These are phyloP conservation scores for Pogona vitticeps DNA, from an alignment of 2,113 vertebrate species.

Conservation along the genomic window DNA sequence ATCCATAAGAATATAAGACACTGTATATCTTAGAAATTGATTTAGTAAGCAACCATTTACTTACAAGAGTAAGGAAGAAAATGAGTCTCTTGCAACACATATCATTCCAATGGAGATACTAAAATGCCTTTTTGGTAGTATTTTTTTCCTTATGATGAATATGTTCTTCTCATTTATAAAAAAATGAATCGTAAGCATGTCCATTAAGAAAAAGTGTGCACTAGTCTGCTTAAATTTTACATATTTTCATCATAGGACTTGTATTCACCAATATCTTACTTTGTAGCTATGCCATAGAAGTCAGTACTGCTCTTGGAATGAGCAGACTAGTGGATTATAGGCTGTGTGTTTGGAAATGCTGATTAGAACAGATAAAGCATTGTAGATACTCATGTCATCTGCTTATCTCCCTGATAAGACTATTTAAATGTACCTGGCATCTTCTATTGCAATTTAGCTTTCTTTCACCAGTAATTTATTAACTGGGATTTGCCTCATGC, in stretches of 20 bases:
- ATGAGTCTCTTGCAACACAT: not conserved
- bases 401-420: slow-evolving; percentile 4
- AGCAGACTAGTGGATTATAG: not conserved
- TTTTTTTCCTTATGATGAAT: not conserved
- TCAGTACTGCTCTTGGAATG: not conserved
- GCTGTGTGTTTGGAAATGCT: not conserved
- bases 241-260: not conserved
- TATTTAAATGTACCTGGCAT: slow-evolving; percentile 25
- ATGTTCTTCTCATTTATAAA: not conserved
- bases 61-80: not conserved
- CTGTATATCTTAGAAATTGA: not conserved
- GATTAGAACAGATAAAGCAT: slow-evolving; percentile 2
- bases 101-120: not conserved
- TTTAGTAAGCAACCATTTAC: not conserved
- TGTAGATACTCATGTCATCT: not conserved
- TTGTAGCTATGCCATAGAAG: not conserved
- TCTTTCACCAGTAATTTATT: not conserved
- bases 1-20: not conserved
- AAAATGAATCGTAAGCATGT: not conserved
- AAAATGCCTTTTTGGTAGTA: not conserved
- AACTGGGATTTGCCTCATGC: not conserved
- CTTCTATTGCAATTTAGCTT: slow-evolving; percentile 40
- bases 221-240: not conserved
- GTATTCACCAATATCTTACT: not conserved
- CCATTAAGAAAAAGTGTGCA: not conserved